A percentile compares a stretch with the other conserved stretches of the same genome.
Evolutionary conservation across 2,888 invertebrate species (phyloP).

Genomic region (Melinaea menophilus): DNA sequence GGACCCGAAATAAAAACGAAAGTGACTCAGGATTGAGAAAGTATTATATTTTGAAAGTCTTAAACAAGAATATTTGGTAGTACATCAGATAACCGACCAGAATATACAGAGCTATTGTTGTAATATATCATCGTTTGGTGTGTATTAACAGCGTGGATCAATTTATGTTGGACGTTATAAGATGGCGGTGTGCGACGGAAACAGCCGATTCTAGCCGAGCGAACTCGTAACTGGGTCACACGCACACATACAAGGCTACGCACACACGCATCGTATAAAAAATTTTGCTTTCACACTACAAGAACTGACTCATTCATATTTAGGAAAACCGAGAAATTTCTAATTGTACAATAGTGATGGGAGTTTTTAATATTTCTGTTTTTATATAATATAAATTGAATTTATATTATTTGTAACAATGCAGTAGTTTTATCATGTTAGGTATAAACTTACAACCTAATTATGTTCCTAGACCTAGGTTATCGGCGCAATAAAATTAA

Average conservation of each 20-base stretch:
- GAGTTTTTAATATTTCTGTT: too few species aligned
- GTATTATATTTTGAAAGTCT: slow-evolving; percentile 26
- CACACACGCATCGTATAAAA: slow-evolving; percentile 49
- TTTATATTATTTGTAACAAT: too few species aligned
- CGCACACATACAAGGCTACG: slow-evolving; percentile 52
- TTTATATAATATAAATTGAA: too few species aligned
- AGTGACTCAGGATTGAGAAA: slow-evolving; percentile 26
- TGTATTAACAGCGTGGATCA: slow-evolving; percentile 41
- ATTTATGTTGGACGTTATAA: slow-evolving; percentile 48
- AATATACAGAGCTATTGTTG: slow-evolving; percentile 18
- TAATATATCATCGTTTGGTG: slow-evolving; percentile 13
- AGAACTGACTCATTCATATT: slow-evolving; percentile 35
- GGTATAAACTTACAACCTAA: slow-evolving; percentile 37
- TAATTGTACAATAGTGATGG: neutral
- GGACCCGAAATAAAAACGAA: slow-evolving; percentile 27
- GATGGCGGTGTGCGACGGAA: slow-evolving; percentile 68
- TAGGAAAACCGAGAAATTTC: neutral
- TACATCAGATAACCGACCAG: slow-evolving; percentile 24
- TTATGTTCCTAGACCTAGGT: slow-evolving; percentile 35
- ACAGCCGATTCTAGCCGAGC: slow-evolving; percentile 62
- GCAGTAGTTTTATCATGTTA: slow-evolving; percentile 38
- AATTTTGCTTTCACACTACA: slow-evolving; percentile 60
- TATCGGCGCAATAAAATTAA: slow-evolving; percentile 1
- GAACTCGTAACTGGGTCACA: slow-evolving; percentile 74
- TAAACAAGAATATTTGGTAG: slow-evolving; percentile 26